Evolutionary conservation across 2,797 vertebrate species (phyloP).

Genomic region (Lithobates pipiens): DNA sequence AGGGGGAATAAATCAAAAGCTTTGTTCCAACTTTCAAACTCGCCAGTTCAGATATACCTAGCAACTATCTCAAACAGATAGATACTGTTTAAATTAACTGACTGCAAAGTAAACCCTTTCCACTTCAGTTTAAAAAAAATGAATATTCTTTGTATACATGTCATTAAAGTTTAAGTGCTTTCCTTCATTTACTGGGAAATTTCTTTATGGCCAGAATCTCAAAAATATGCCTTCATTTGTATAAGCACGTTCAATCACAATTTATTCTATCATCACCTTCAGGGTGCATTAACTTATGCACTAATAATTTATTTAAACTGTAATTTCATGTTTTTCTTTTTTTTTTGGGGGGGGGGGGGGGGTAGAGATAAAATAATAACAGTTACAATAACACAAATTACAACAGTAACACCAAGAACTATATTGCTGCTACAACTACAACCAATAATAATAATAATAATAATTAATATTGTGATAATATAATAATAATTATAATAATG

Average conservation of each 20-base stretch:
- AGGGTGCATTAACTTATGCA: background rate
- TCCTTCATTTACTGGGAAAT: slow-evolving; percentile 13
- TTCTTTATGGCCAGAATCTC: slow-evolving; percentile 8
- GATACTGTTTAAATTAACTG: slow-evolving; percentile 77
- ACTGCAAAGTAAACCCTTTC: slow-evolving; percentile 75
- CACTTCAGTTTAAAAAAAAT: slow-evolving; percentile 70
- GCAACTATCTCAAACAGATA: slow-evolving; percentile 74
- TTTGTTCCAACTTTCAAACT: slow-evolving; percentile 72
- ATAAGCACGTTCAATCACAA: background rate
- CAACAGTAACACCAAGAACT: background rate
- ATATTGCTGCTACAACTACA: background rate
- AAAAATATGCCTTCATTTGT: background rate
- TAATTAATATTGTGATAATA: too few relatives aligned
- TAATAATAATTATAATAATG: too few relatives aligned
- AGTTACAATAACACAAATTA: background rate
- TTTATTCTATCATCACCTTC: background rate
- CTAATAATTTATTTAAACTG: background rate
- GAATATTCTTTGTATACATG: slow-evolving; percentile 77
- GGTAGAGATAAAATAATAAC: background rate
- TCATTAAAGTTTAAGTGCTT: slow-evolving; percentile 50
- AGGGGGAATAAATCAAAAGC: slow-evolving; percentile 80
- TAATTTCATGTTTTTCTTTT: background rate
- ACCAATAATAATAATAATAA: too few relatives aligned
- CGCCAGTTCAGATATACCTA: slow-evolving; percentile 67
- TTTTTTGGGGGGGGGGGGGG: too few relatives aligned